These are phyloP conservation scores for Gryon sp. DNA, from an alignment of 1,140 invertebrate genomes.

Conservation along the genomic window DNA sequence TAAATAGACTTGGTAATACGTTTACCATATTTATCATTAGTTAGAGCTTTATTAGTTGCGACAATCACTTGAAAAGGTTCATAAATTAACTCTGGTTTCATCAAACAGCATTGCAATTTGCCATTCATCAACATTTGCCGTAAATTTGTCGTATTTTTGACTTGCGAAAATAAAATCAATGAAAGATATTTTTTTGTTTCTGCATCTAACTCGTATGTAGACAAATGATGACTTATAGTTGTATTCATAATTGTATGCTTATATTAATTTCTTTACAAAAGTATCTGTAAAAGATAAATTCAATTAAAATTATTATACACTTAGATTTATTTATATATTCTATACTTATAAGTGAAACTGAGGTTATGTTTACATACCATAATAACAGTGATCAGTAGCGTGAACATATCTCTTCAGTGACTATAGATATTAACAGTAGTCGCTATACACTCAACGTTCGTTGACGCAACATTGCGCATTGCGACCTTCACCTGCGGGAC, in stretches of 20 bases:
- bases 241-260: too few relatives aligned
- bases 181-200: slow-evolving; percentile 75
- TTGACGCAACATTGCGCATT: too few relatives aligned
- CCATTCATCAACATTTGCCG: slow-evolving; percentile 79
- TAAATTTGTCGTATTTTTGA: slow-evolving; percentile 82
- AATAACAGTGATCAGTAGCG: not conserved
- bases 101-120: slow-evolving; percentile 81
- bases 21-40: slow-evolving; percentile 77
- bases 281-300: too few relatives aligned
- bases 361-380: slow-evolving; percentile 16
- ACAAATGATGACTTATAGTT: too few relatives aligned
- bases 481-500: too few relatives aligned
- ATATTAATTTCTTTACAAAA: too few relatives aligned
- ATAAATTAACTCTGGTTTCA: slow-evolving; percentile 83
- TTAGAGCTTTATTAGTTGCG: slow-evolving; percentile 84
- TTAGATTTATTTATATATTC: not conserved
- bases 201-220: slow-evolving; percentile 13
- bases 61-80: slow-evolving; percentile 84
- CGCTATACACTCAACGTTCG: too few relatives aligned
- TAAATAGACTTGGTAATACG: slow-evolving; percentile 83
- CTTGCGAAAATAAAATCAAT: slow-evolving; percentile 81
- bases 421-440: not conserved
- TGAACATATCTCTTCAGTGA: too few relatives aligned
- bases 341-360: not conserved
- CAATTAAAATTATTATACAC: not conserved